Percentiles rank a stretch among this genome's conserved stretches.
These are phyloP conservation scores for Myotis findleyi DNA, from an alignment of 2,797 vertebrate genomes.

Conservation along the genomic window DNA sequence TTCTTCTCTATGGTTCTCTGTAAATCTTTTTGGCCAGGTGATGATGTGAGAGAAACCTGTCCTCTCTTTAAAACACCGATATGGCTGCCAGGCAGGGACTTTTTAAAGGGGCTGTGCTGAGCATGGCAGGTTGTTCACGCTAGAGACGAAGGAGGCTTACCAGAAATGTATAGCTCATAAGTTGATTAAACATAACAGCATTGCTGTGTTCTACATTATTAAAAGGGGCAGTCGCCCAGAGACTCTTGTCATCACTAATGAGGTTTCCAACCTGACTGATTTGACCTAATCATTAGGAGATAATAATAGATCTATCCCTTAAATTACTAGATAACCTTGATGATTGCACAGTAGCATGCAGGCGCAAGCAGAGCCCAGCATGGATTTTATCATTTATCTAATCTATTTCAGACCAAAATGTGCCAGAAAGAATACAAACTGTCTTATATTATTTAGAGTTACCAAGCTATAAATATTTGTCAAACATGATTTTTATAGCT, in stretches of 20 bases:
- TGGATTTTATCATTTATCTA: slow-evolving; percentile 72
- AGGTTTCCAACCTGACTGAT: slow-evolving; percentile 73
- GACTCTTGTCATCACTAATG: slow-evolving; percentile 70
- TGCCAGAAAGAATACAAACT: slow-evolving; percentile 63
- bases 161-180: slow-evolving; percentile 56
- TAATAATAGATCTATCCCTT: slow-evolving; percentile 70
- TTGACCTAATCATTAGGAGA: slow-evolving; percentile 74
- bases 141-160: slow-evolving; percentile 19
- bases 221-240: slow-evolving; percentile 60
- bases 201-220: slow-evolving; percentile 64
- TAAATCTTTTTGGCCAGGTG: slow-evolving; percentile 52
- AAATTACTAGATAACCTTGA: slow-evolving; percentile 74
- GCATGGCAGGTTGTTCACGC: slow-evolving; percentile 43
- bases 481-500: slow-evolving; percentile 50
- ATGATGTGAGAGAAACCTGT: slow-evolving; percentile 41
- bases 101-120: slow-evolving; percentile 54
- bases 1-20: slow-evolving; percentile 46
- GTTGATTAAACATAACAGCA: slow-evolving; percentile 65
- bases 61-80: slow-evolving; percentile 61
- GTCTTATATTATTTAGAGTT: slow-evolving; percentile 71
- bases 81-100: slow-evolving; percentile 38
- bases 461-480: slow-evolving; percentile 72
- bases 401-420: slow-evolving; percentile 75
- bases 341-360: slow-evolving; percentile 74
- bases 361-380: slow-evolving; percentile 68